Evolutionary conservation across 2,113 vertebrate species (phyloP).

Genomic region (Hippocampus guttulatus): DNA sequence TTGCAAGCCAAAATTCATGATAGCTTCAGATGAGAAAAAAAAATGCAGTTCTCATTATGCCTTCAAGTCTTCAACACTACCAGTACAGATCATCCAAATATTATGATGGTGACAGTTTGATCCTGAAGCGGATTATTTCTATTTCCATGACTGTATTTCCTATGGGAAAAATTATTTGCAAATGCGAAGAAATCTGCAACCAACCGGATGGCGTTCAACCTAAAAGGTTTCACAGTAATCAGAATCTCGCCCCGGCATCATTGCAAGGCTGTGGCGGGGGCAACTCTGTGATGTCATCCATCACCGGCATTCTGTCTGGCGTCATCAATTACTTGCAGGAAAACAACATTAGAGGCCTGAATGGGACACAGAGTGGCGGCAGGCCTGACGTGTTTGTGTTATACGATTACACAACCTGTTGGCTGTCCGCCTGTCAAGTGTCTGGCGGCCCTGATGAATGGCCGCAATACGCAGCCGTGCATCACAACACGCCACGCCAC

Average conservation of each 20-base stretch:
- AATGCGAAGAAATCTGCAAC: not conserved
- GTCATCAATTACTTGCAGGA: conserved; percentile 65
- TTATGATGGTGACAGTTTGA: not conserved
- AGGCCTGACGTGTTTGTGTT: conserved; percentile 69
- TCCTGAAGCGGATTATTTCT: not conserved
- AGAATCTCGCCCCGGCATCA: conserved; percentile 37
- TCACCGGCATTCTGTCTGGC: conserved; percentile 52
- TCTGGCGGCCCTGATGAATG: conserved; percentile 74
- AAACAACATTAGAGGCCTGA: conserved; percentile 70
- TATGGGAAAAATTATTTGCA: not conserved
- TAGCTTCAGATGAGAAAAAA: not conserved
- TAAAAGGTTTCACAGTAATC: not conserved
- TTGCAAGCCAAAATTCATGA: too few relatives aligned
- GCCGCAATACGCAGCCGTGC: conserved; percentile 68
- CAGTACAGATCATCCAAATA: not conserved
- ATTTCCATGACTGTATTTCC: not conserved
- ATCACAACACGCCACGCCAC: conserved; percentile 67
- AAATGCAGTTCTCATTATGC: not conserved
- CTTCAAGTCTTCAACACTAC: not conserved
- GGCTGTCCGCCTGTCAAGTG: conserved; percentile 71
- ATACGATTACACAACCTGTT: conserved; percentile 77
- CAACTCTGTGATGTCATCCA: conserved; percentile 55
- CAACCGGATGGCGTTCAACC: not conserved
- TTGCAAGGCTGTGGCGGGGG: conserved; percentile 19
- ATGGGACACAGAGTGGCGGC: conserved; percentile 58